Percentiles rank a stretch among this genome's conserved stretches.
Conservation (phyloP, 2,113 vertebrate genomes). For the Saguinus midas region DNA sequence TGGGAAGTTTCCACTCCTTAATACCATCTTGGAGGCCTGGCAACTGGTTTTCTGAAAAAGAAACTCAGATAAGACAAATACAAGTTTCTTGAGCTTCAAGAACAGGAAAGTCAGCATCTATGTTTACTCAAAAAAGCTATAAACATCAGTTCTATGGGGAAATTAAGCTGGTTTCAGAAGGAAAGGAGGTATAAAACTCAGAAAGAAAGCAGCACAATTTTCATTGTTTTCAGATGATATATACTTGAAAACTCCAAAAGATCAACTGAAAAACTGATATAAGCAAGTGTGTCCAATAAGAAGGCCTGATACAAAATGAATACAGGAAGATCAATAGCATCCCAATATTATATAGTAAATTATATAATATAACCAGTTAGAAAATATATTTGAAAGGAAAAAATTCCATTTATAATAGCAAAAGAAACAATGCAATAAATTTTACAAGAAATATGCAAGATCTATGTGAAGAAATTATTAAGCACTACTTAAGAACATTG, state of each 20-base stretch:
- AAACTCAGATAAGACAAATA: too few species aligned
- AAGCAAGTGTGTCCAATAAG: not conserved
- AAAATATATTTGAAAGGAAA: conserved; percentile 7
- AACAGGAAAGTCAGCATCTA: too few species aligned
- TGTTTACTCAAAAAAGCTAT: too few species aligned
- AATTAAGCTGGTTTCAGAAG: not conserved
- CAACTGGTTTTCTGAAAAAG: too few species aligned
- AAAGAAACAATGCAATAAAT: conserved; percentile 28
- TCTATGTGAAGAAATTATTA: conserved; percentile 6
- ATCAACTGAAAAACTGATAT: conserved; percentile 11
- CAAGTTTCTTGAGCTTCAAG: too few species aligned
- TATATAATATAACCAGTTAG: not conserved
- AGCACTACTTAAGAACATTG: not conserved
- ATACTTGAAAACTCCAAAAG: conserved; percentile 17
- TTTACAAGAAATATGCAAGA: not conserved
- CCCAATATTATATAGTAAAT: not conserved
- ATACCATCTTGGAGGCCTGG: too few species aligned
- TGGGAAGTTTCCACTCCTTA: too few species aligned
- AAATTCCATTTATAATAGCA: not conserved
- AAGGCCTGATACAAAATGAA: not conserved
- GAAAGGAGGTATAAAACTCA: not conserved
- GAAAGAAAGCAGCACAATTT: not conserved
- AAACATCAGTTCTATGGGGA: too few species aligned
- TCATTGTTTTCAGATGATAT: not conserved
- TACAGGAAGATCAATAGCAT: conserved; percentile 10